Percentiles rank a stretch among this genome's conserved stretches.
Evolutionary conservation across 2,888 invertebrate genomes (phyloP).

Genomic region (Therioaphis trifolii): DNA sequence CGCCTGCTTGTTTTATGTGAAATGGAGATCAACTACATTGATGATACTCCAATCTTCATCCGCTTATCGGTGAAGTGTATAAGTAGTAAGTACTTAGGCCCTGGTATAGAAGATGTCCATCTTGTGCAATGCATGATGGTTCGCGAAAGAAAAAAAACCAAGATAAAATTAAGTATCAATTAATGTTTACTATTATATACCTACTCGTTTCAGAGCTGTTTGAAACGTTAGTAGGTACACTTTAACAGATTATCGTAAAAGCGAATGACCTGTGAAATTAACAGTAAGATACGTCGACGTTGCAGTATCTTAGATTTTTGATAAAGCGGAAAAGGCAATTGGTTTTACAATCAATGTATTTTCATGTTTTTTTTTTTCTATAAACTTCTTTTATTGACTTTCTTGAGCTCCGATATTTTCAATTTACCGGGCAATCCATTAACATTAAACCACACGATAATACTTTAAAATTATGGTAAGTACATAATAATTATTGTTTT

Average conservation of each 20-base stretch:
- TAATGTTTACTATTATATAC: slow-evolving; percentile 25
- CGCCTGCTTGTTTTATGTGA: too few relatives aligned
- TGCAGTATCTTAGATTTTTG: slow-evolving; percentile 11
- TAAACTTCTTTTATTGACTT: not conserved
- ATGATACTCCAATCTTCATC: too few relatives aligned
- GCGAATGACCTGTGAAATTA: slow-evolving; percentile 48
- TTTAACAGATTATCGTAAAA: slow-evolving; percentile 30
- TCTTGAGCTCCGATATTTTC: not conserved
- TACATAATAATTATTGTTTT: too few relatives aligned
- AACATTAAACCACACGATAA: not conserved
- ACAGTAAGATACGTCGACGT: slow-evolving; percentile 16
- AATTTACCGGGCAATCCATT: not conserved
- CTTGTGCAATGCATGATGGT: too few relatives aligned
- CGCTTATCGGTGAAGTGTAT: too few relatives aligned
- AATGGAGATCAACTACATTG: too few relatives aligned
- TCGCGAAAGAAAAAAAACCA: slow-evolving; percentile 5
- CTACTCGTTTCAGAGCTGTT: not conserved
- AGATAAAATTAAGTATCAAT: slow-evolving; percentile 7
- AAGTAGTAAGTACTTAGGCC: too few relatives aligned
- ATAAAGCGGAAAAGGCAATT: not conserved
- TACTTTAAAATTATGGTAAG: too few relatives aligned
- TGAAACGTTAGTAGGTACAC: not conserved
- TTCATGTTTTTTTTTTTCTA: slow-evolving; percentile 8
- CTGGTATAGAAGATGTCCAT: too few relatives aligned
- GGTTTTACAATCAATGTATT: slow-evolving; percentile 25